Evolutionary conservation across 2,888 invertebrate genomes (phyloP).

Genomic region (Cataglyphis rosenhaueri): DNA sequence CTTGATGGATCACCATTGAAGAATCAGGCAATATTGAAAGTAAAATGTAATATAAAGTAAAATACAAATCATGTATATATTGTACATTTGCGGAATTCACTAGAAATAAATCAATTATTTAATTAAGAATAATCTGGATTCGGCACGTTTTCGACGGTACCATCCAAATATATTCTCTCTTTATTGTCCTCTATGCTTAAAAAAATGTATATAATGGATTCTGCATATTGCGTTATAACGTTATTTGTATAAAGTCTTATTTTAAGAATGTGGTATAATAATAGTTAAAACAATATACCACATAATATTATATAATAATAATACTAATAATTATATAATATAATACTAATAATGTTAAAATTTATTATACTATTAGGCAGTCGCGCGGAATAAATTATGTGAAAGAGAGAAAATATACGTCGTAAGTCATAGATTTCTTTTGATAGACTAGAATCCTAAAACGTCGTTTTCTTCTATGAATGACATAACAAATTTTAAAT

Average conservation of each 20-base stretch:
- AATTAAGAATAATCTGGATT: conserved; percentile 38
- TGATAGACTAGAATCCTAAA: conserved; percentile 83
- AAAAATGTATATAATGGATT: conserved; percentile 66
- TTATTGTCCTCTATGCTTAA: conserved; percentile 74
- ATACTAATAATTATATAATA: conserved; percentile 1
- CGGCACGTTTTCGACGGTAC: conserved; percentile 48
- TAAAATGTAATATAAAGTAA: conserved; percentile 53
- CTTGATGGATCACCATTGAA: conserved; percentile 25
- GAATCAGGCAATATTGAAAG: conserved; percentile 38
- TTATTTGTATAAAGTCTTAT: conserved; percentile 75
- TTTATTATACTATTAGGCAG: conserved; percentile 67
- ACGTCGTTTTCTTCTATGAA: conserved; percentile 65
- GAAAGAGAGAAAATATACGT: conserved; percentile 71
- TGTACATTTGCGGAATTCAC: conserved; percentile 76
- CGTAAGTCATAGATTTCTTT: conserved; percentile 76
- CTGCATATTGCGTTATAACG: conserved; percentile 60
- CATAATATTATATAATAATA: conserved; percentile 25
- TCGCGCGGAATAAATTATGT: conserved; percentile 72
- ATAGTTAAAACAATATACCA: conserved; percentile 45
- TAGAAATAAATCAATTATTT: conserved; percentile 71
- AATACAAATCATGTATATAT: conserved; percentile 74
- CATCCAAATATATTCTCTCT: conserved; percentile 64
- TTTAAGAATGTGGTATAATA: conserved; percentile 54
- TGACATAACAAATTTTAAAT: conserved; percentile 53
- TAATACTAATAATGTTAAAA: conserved; percentile 60